Evolutionary conservation across 2,888 invertebrate genomes (phyloP).

Genomic region (Pteria penguin): DNA sequence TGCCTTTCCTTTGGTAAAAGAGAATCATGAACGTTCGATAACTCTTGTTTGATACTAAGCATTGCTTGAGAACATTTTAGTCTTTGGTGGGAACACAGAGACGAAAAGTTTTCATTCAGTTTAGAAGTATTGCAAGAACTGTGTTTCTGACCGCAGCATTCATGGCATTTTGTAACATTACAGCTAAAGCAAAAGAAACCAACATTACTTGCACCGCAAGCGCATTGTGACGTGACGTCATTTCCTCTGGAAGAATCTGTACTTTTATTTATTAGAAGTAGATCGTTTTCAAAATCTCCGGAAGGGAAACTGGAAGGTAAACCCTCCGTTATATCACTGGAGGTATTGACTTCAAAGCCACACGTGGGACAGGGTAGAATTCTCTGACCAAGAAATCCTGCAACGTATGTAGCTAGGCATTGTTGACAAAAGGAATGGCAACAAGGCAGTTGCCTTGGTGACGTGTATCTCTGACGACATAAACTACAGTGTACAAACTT

Average conservation of each 20-base stretch:
- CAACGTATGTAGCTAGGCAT: not conserved
- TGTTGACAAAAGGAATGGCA: conserved; percentile 2
- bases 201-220: not conserved
- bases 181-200: conserved; percentile 2
- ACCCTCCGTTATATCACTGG: not conserved
- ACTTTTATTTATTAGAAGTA: not conserved
- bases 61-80: not conserved
- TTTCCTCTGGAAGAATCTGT: not conserved
- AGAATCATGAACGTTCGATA: not conserved
- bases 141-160: not conserved
- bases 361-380: conserved; percentile 16
- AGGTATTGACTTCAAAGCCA: not conserved
- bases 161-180: not conserved
- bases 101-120: not conserved
- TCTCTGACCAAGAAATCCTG: not conserved
- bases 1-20: conserved; percentile 18
- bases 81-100: not conserved
- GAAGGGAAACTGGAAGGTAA: not conserved
- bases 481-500: not conserved
- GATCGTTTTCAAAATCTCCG: not conserved
- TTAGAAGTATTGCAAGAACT: not conserved
- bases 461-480: not conserved
- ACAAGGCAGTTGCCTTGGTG: conserved; percentile 6
- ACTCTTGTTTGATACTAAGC: not conserved
- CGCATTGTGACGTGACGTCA: not conserved